These are phyloP conservation scores for Strix uralensis DNA, from an alignment of 2,113 vertebrate genomes.

Conservation along the genomic window DNA sequence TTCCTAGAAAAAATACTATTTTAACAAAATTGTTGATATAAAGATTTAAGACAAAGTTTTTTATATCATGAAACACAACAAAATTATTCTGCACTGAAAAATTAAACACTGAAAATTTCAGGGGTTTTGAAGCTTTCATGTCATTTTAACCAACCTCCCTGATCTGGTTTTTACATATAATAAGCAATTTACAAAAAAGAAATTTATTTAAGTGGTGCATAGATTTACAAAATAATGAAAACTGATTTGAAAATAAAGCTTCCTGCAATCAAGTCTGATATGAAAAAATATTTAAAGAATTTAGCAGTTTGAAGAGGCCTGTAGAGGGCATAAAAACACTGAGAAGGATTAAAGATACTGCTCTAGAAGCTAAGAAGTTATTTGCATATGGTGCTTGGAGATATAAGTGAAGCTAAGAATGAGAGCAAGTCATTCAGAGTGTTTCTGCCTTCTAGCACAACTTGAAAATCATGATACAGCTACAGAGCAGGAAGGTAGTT, in stretches of 20 bases:
- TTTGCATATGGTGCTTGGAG: neutral
- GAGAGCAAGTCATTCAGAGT: neutral
- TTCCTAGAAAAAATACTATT: neutral
- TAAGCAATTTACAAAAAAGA: neutral
- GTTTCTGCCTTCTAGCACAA: neutral
- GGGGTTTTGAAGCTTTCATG: neutral
- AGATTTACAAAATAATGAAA: neutral
- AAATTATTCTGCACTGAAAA: neutral
- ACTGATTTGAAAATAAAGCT: neutral
- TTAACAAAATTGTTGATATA: neutral
- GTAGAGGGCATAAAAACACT: constrained; percentile 37
- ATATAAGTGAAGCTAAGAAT: neutral
- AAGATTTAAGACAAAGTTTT: neutral
- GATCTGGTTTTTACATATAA: neutral
- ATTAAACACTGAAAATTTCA: neutral
- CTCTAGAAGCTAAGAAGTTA: neutral
- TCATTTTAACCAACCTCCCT: neutral
- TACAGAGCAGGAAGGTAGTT: neutral
- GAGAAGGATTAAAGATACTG: neutral
- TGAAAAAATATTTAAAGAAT: neutral
- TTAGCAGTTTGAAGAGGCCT: neutral
- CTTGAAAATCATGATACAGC: neutral
- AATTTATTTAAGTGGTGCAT: neutral
- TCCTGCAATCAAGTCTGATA: neutral
- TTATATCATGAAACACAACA: neutral